phyloP scores from a whole-genome alignment of 2,797 vertebrate species.

The Sebastes baramenuke region DNA sequence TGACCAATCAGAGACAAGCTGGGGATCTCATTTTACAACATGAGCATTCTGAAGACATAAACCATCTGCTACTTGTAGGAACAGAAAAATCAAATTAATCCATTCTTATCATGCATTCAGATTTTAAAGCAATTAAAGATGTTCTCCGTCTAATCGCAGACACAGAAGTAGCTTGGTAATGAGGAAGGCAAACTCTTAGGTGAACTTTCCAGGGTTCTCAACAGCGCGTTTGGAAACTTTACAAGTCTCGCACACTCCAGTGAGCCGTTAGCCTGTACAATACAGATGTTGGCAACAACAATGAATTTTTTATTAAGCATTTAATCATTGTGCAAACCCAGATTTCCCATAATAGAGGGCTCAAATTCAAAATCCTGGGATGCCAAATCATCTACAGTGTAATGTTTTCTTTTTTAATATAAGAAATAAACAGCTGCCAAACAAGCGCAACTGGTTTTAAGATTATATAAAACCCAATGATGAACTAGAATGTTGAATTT shows the following conservation, averaged over 20 bases:
- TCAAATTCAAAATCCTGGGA: conserved; percentile 80
- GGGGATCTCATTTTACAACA: conserved; percentile 99
- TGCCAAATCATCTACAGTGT: conserved; percentile 83
- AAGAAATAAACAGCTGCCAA: conserved; percentile 85
- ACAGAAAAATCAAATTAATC: conserved; percentile 99
- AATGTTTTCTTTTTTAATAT: conserved; percentile 87
- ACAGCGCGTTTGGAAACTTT: conserved; percentile 98
- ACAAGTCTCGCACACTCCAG: conserved; percentile 98
- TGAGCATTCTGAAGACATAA: conserved; percentile 99
- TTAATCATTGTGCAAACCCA: conserved; percentile 87
- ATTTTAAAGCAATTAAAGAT: conserved; percentile 99
- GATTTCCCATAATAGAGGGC: conserved; percentile 85
- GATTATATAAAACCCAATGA: conserved; percentile 81
- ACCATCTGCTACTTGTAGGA: conserved; percentile 99
- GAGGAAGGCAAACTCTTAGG: conserved; percentile 99
- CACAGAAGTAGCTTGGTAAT: conserved; percentile 98
- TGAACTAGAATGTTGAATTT: conserved; percentile 82
- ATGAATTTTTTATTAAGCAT: conserved; percentile 96
- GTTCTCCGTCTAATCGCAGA: conserved; percentile 99
- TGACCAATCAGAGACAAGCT: conserved; percentile 99
- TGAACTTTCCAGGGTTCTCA: conserved; percentile 99
- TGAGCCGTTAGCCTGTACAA: conserved; percentile 97
- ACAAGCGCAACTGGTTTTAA: conserved; percentile 82
- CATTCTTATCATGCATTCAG: conserved; percentile 99
- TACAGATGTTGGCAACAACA: conserved; percentile 98